phyloP scores from a whole-genome alignment of 92 coral and sea anemone genomes.

The Muricea muricata region DNA sequence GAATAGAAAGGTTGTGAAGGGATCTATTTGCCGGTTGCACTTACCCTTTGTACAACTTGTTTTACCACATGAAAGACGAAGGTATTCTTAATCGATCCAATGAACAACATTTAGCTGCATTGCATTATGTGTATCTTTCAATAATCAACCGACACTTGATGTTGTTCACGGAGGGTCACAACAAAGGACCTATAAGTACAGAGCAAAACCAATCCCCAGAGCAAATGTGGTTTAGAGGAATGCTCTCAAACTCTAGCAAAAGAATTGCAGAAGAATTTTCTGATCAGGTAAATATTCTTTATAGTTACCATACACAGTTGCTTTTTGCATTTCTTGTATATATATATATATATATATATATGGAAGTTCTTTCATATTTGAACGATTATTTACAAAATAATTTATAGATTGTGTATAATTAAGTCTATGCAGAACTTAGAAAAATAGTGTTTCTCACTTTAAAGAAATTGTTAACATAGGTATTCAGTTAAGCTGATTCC shows the following conservation, averaged over 20 bases:
- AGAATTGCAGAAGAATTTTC: constrained; percentile 16
- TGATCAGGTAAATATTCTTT: constrained; percentile 6
- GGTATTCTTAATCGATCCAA: neutral
- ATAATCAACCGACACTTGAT: neutral
- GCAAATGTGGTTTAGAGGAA: constrained; percentile 44
- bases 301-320: no score
- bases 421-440: neutral
- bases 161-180: neutral
- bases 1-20: constrained; percentile 47
- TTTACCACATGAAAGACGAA: neutral
- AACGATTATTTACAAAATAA: constrained; percentile 10
- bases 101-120: neutral
- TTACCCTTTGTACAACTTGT: neutral
- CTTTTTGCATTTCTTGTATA: neutral
- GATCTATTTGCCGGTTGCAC: neutral
- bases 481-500: no score
- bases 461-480: neutral
- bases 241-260: constrained; percentile 12
- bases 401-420: neutral
- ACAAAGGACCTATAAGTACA: neutral
- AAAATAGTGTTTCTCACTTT: neutral
- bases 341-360: constrained; percentile 2
- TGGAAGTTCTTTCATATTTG: neutral
- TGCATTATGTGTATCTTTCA: neutral
- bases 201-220: constrained; percentile 2